Base-by-base conservation (phyloP, 2,113 vertebrate species). In the Rhinolophus ferrumequinum region DNA sequence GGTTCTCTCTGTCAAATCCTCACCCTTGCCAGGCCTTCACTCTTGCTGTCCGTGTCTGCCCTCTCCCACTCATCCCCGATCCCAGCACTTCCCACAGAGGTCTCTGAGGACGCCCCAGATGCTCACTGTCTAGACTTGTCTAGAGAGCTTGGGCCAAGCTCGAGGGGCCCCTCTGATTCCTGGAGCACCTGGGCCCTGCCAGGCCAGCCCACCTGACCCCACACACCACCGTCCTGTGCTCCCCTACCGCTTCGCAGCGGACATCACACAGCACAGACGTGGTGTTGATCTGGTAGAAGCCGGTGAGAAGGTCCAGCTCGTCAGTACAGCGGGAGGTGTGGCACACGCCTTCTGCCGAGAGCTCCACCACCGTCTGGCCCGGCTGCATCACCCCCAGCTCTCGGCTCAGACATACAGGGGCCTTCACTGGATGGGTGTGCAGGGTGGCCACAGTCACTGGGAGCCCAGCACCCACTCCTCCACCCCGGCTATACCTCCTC, bases 321-420 rank as follows among this genome's bases (percentile, higher is more conserved):
- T 98, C 86, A 33, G 99, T 99, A 97, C 99, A 99, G 35, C 98
- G 98, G 35, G 99, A 98, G 90, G 99, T 98, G 92, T 95, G 98
- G 96, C 99, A 99, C 97, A 99, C 84, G 5, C 99, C 99, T 1
- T 98, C 98, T 2, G 98, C 97, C 0, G 98, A 98, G 80, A 98
- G 99, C 83, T 99, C 99, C 80, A 99, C 98, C 8, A 99, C 98
- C 0, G 98, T 99, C 98, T 99, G 99, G 90, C 99, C 99, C 0
- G 99, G 99, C 87, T 98, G 98, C 98, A 99, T 98, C 92, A 99
- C 98, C 0, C 99, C 99, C 15, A 98, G 98, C 90, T 99, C 99
- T 0, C 98, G 98, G 77, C 99, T 99, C 95, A 99, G 97, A 96
- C 99, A 99, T 96, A 99, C 99, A 0, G 99, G 98, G 93, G 99